Evolutionary conservation across 2,888 invertebrate genomes (phyloP).

Genomic region (Drosophila helvetica): DNA sequence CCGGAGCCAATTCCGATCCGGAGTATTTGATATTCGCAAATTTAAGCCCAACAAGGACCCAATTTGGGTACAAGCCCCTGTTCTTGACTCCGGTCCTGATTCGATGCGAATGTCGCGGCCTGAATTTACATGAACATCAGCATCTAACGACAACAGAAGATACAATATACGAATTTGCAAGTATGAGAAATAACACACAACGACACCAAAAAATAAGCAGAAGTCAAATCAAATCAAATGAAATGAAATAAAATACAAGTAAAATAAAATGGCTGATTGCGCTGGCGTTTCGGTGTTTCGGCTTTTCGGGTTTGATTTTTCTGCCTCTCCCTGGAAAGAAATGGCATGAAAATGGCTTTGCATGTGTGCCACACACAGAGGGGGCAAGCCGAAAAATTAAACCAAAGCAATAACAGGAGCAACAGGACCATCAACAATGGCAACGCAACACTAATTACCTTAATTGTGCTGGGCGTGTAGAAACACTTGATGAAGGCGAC

Average conservation of each 20-base stretch:
- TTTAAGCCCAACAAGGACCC: conserved; percentile 48
- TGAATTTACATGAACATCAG: conserved; percentile 49
- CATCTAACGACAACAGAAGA: conserved; percentile 22
- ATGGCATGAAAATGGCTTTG: conserved; percentile 69
- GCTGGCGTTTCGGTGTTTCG: conserved; percentile 44
- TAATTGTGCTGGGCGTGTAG: conserved; percentile 70
- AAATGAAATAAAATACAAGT: conserved; percentile 30
- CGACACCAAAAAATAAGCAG: conserved; percentile 46
- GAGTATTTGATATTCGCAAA: conserved; percentile 65
- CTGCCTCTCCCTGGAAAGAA: conserved; percentile 45
- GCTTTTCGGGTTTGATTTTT: conserved; percentile 26
- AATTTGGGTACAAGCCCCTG: conserved; percentile 32
- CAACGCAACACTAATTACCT: conserved; percentile 68
- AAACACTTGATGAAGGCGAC: conserved; percentile 68
- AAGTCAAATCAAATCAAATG: conserved; percentile 51
- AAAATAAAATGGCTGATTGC: conserved; percentile 61
- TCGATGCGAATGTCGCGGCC: conserved; percentile 70
- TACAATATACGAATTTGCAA: conserved; percentile 5
- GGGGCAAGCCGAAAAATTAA: conserved; percentile 5
- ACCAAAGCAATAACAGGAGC: conserved; percentile 26
- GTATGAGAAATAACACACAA: conserved; percentile 58
- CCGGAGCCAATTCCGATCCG: conserved; percentile 30
- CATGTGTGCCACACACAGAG: conserved; percentile 53
- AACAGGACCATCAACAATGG: conserved; percentile 28
- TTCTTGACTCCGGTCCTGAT: conserved; percentile 49